Base-by-base conservation (phyloP, 2,113 vertebrate species). In the Tretioscincus oriximinensis region DNA sequence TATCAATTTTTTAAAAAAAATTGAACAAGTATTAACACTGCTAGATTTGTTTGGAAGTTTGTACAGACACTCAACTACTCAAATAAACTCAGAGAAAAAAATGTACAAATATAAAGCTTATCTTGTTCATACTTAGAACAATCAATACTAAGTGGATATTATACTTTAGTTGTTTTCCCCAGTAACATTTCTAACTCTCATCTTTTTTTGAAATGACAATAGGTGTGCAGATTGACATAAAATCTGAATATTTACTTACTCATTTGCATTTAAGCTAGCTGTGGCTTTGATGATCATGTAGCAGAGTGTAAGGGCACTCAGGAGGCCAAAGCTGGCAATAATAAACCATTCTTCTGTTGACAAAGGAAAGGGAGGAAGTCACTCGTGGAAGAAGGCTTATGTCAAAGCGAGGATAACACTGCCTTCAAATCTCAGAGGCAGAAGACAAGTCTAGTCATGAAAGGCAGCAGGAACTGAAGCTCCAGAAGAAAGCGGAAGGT, bases 311-410 rank as follows among this genome's bases (percentile, higher is more conserved):
- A 98, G 95, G 92, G 96, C 96, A 91, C 96, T 97, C 96, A 98
- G 96, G 89, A 98, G 95, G 90, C 96, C 96, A 95, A 98, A 98
- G 92, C 96, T 97, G 96, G 96, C 96, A 95, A 98, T 97, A 96
- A 97, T 97, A 96, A 98, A 97, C 97, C 97, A 98, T 92, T 97
- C 96, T 95, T 98, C 97, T 98, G 97, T 97, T 96, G 96, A 96
- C 94, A 97, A 97, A 98, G 96, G 95, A 97, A 96, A 97, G 96
- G 95, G 95, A 94, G 95, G 95, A 93, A 93, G 92, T 97, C 97
- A 97, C 94, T 96, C 94, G 89, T 93, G 94, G 94, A 93, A 94
- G 94, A 94, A 95, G 92, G 83, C 85, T 92, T 91, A 95, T 91
- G 93, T 93, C 94, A 95, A 92, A 93, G 91, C 90, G 92, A 93